A percentile compares a stretch with the other conserved stretches of the same genome.
phyloP scores from a whole-genome alignment of 2,113 vertebrate genomes.

The Lepidothrix coronata region DNA sequence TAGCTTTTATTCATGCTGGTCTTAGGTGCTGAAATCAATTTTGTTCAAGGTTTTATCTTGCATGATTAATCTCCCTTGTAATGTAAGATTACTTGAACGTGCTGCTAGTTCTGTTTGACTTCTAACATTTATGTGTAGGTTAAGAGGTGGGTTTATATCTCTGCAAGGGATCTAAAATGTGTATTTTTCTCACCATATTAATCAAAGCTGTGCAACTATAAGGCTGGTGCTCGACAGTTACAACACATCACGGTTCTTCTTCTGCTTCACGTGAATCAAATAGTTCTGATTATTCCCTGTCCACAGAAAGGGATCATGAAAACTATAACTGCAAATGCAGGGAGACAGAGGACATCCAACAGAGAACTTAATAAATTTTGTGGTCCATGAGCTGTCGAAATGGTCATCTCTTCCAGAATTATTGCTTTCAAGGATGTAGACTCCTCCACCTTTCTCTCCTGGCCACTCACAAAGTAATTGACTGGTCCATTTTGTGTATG shows the following conservation, averaged over 20 bases:
- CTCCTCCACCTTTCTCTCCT: neutral
- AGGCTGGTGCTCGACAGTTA: neutral
- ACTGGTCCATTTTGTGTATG: neutral
- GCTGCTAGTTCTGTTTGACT: neutral
- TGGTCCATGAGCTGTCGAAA: neutral
- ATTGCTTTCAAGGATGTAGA: neutral
- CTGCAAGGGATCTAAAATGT: neutral
- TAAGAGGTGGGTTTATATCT: neutral
- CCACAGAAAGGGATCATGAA: neutral
- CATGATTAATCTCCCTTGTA: neutral
- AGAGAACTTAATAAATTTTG: neutral
- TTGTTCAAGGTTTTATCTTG: neutral
- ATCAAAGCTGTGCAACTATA: neutral
- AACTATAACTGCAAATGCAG: neutral
- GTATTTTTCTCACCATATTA: neutral
- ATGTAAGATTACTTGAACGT: neutral
- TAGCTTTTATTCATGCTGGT: neutral
- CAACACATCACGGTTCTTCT: accelerated
- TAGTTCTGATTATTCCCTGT: neutral
- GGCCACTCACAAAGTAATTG: neutral
- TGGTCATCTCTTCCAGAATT: neutral
- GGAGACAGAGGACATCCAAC: neutral
- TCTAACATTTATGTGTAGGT: neutral
- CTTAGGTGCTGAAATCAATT: neutral
- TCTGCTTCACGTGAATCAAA: neutral